A percentile compares a stretch with the other conserved stretches of the same genome.
These are phyloP conservation scores for Drosophila prolongata DNA, from an alignment of 2,888 invertebrate genomes.

Conservation along the genomic window DNA sequence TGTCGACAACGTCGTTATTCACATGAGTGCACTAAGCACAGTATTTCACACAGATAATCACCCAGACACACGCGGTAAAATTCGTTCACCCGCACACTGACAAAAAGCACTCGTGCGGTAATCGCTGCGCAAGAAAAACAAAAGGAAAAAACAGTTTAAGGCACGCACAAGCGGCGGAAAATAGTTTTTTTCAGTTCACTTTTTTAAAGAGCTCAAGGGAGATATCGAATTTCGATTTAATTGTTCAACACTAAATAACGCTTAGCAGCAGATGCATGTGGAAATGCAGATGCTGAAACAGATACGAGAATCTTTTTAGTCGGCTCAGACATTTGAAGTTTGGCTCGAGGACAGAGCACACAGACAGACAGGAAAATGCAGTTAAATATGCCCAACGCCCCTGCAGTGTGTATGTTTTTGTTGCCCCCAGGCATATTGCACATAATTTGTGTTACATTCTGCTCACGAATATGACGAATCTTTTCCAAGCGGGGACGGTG, in stretches of 20 bases:
- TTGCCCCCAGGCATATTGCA: constrained; percentile 1
- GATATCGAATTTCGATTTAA: constrained; percentile 51
- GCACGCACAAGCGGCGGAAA: constrained; percentile 33
- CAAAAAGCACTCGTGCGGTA: constrained; percentile 59
- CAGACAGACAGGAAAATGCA: constrained; percentile 60
- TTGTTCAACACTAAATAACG: constrained; percentile 41
- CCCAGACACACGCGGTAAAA: constrained; percentile 16
- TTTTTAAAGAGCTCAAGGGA: constrained; percentile 1
- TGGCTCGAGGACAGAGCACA: constrained; percentile 7
- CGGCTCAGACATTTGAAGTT: constrained; percentile 31
- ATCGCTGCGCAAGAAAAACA: constrained; percentile 30
- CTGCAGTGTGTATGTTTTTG: constrained; percentile 15
- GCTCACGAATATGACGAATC: constrained; percentile 53
- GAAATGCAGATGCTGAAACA: constrained; percentile 18
- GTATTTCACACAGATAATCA: constrained; percentile 33
- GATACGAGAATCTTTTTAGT: constrained; percentile 20
- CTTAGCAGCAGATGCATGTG: constrained; percentile 21
- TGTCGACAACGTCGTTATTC: constrained; percentile 47
- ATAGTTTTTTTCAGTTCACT: constrained; percentile 23
- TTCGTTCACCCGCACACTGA: constrained; percentile 32
- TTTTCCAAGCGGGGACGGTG: constrained; percentile 23
- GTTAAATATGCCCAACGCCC: constrained; percentile 53
- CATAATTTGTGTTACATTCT: constrained; percentile 55
- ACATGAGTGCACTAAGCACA: constrained; percentile 60
- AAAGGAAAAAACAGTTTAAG: constrained; percentile 21